Evolutionary conservation across 92 coral and sea anemone genomes (phyloP), one percentile per base, ranked within the genome.

Genomic region (Epizoanthus fatuus): DNA sequence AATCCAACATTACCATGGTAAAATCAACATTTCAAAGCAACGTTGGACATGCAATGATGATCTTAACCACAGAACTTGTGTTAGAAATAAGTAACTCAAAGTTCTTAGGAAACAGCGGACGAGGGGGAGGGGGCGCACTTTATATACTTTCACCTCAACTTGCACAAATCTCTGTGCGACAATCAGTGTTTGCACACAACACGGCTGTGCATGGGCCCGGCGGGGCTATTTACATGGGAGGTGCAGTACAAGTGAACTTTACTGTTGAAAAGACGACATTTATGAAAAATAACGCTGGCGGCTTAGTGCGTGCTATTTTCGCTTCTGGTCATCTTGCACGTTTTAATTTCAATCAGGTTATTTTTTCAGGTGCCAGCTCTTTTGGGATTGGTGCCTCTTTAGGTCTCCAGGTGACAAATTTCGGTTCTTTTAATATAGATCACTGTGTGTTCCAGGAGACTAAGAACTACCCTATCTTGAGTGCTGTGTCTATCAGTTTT

Each of bases 201-300:
- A 5, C 38, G 13, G 69, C 69, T 25, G 14, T 0, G 4, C 12
- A 3, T 20, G 69, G 25, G 1, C 19, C 0, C 0, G 86, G 86
- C 0, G 86, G 86, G 47, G 78, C 86, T 37, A 7, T 81, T 12
- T 49, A 32, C 54, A 7, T 55, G 17, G 58, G 19, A 15, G 54
- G 2, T 15, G 69, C 16, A 4, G 25, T 32, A 51, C 6, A 20
- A 16, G 5, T 29, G 0, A 12, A 40, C 49, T 9, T 58, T 38
- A 13, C 20, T 45, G 29, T 75, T 20, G 35, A 51, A 44, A 55
- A 22, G 12, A 25, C 63, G 5, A 13, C 45, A 1, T 58, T 73
- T 52, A 13, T 37, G 1, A 0, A 19, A 35, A 53, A 72, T 51
- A 2, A 47, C 38, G 44, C 38, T 11, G 51, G 16, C 1, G 1